Conservation (phyloP, 2,888 invertebrate genomes). For the Gibbula magus region DNA sequence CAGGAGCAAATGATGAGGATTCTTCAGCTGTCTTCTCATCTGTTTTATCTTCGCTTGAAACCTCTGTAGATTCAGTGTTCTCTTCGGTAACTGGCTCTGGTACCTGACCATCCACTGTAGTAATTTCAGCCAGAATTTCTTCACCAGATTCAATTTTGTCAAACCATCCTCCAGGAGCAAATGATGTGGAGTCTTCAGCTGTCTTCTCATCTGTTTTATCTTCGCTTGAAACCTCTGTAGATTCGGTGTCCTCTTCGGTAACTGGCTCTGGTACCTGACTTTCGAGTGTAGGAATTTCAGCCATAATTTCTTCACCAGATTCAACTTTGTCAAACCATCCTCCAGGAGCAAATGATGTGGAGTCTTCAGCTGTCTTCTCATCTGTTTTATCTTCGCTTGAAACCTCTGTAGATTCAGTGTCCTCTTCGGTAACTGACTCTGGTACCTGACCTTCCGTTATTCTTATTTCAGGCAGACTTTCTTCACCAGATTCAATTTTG, state of each 20-base stretch:
- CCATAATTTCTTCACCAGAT: neutral
- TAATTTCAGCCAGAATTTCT: neutral
- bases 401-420: neutral
- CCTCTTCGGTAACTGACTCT: neutral
- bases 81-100: neutral
- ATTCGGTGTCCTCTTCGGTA: neutral
- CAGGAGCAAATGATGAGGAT: neutral
- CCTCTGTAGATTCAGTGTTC: neutral
- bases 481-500: neutral
- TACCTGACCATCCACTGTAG: neutral
- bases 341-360: neutral
- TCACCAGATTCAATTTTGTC: neutral
- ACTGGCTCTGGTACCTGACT: neutral
- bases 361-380: neutral
- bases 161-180: no score
- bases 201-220: neutral
- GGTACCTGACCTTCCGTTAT: neutral
- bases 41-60: neutral
- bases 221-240: neutral
- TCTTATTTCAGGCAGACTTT: neutral
- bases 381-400: neutral
- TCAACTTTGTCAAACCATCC: conserved; percentile 18
- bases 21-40: neutral
- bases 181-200: no score
- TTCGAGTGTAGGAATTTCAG: neutral